Evolutionary conservation across 2,888 invertebrate species (phyloP).

Genomic region (Stenodera caucasica): DNA sequence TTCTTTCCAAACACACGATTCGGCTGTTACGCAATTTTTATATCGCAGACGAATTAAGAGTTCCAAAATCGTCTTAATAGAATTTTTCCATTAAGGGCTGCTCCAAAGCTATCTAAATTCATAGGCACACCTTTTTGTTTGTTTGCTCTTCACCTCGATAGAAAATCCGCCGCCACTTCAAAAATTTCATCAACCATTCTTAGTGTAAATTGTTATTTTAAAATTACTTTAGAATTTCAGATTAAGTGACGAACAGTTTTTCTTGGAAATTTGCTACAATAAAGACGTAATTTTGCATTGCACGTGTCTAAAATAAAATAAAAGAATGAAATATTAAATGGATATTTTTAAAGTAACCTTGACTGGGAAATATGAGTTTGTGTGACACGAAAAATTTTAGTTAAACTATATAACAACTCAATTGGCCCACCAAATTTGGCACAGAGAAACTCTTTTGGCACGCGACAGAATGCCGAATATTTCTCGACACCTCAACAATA

Average conservation of each 20-base stretch:
- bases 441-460: too few relatives aligned
- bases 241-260: not conserved
- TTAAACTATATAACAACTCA: too few relatives aligned
- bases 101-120: constrained; percentile 52
- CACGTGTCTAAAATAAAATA: constrained; percentile 3
- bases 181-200: not conserved
- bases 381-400: too few relatives aligned
- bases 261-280: not conserved
- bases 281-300: constrained; percentile 5
- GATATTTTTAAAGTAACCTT: not conserved
- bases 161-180: not conserved
- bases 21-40: constrained; percentile 50
- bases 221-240: not conserved
- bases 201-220: too few relatives aligned
- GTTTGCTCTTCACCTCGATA: constrained; percentile 37
- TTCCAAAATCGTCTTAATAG: constrained; percentile 44
- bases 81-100: constrained; percentile 28
- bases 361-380: not conserved
- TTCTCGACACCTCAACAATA: too few relatives aligned
- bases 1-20: constrained; percentile 54
- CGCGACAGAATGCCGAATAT: too few relatives aligned
- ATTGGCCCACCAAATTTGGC: too few relatives aligned
- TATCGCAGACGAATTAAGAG: constrained; percentile 52
- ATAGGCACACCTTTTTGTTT: constrained; percentile 50
- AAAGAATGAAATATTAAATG: constrained; percentile 1